phyloP scores from a whole-genome alignment of 2,888 invertebrate genomes.

The Barypeithes pellucidus region DNA sequence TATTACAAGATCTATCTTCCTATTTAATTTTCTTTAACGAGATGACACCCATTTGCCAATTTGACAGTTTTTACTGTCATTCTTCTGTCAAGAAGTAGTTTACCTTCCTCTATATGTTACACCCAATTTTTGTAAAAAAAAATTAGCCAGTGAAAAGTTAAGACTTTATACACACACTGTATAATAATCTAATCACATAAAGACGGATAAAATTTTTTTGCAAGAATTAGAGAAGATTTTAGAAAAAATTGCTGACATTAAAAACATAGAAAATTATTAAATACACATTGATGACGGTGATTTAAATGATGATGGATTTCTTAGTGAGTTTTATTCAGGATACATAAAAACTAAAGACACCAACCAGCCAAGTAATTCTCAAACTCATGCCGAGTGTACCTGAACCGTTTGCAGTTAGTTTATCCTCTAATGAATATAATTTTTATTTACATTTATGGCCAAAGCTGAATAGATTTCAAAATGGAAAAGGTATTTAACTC shows the following conservation, averaged over 20 bases:
- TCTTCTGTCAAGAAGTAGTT: no score
- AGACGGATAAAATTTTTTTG: background rate
- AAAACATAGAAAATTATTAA: background rate
- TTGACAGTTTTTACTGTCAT: no score
- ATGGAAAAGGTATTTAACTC: slow-evolving; percentile 1
- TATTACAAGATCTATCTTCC: no score
- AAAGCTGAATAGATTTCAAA: slow-evolving; percentile 20
- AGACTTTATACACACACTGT: no score
- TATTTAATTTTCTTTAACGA: no score
- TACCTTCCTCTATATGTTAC: no score
- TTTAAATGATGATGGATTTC: slow-evolving; percentile 48
- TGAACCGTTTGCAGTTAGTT: background rate
- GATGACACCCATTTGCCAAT: no score
- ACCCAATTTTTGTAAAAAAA: no score
- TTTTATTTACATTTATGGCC: slow-evolving; percentile 32
- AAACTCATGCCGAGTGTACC: slow-evolving; percentile 44
- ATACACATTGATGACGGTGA: background rate
- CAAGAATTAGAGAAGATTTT: background rate
- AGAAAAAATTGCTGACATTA: background rate
- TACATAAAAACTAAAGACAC: slow-evolving; percentile 37
- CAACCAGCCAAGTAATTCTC: slow-evolving; percentile 4
- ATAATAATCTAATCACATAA: no score
- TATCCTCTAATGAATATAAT: slow-evolving; percentile 22
- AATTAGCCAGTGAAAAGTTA: no score
- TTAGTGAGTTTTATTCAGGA: slow-evolving; percentile 45